Percentiles rank a stretch among this genome's conserved stretches.
phyloP scores from a whole-genome alignment of 2,888 invertebrate genomes.

The Aricia artaxerxes region DNA sequence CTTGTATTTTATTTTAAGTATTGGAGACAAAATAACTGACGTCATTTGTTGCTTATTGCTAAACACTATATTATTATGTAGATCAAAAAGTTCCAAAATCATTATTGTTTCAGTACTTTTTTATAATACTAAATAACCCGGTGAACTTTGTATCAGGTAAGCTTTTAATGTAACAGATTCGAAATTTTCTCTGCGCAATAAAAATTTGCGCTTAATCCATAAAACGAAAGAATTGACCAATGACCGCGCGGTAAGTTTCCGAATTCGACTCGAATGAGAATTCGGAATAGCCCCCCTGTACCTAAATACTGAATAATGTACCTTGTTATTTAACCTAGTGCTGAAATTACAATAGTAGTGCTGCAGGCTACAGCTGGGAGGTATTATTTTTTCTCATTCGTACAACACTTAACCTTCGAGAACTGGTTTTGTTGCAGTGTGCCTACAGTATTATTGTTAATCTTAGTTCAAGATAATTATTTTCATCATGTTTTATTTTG shows the following conservation, averaged over 20 bases:
- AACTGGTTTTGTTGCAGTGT: slow-evolving; percentile 22
- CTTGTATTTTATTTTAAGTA: slow-evolving; percentile 33
- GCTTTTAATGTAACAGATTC: too few species aligned
- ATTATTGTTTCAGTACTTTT: neutral
- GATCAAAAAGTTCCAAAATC: neutral
- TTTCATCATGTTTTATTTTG: neutral
- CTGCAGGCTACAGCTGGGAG: neutral
- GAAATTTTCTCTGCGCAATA: neutral
- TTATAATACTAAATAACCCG: neutral
- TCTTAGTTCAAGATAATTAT: slow-evolving; percentile 21
- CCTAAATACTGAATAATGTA: neutral
- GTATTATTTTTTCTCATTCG: slow-evolving; percentile 17
- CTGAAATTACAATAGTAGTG: neutral
- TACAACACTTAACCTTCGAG: slow-evolving; percentile 24
- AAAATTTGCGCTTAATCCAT: neutral
- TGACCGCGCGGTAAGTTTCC: neutral
- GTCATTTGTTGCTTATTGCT: neutral
- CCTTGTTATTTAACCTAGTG: neutral
- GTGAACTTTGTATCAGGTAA: too few species aligned
- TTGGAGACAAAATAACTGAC: slow-evolving; percentile 35
- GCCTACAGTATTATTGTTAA: slow-evolving; percentile 3
- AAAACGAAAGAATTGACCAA: too few species aligned
- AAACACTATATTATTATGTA: neutral
- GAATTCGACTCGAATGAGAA: neutral
- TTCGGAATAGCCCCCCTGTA: neutral